These are phyloP conservation scores for Cladopsammia gracilis DNA, from an alignment of 64 coral and sea anemone genomes.

Conservation along the genomic window DNA sequence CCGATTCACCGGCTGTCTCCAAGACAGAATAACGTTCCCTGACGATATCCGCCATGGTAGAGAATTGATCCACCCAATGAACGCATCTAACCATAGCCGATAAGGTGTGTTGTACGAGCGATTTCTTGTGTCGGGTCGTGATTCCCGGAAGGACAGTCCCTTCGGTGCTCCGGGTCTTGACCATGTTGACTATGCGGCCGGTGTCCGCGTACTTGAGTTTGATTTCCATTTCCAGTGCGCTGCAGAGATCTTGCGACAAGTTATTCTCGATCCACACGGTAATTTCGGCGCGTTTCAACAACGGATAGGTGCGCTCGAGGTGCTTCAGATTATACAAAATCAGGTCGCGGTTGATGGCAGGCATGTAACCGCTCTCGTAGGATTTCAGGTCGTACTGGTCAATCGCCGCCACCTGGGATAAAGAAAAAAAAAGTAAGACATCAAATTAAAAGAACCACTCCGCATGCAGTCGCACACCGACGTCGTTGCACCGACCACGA, in stretches of 20 bases:
- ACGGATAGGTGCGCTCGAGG: not conserved
- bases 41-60: not conserved
- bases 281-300: not conserved
- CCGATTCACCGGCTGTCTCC: not conserved
- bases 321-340: not conserved
- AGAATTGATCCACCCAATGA: not conserved
- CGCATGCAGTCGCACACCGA: not conserved
- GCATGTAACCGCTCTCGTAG: not conserved
- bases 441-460: not conserved
- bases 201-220: not conserved
- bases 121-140: not conserved
- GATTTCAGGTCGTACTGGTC: not conserved
- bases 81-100: not conserved
- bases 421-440: not conserved
- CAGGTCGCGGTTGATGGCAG: not conserved
- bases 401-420: not conserved
- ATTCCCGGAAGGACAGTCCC: not conserved
- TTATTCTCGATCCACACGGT: conserved; percentile 5
- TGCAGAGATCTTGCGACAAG: not conserved
- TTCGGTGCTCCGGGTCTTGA: not conserved
- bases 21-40: not conserved
- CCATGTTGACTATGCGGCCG: not conserved
- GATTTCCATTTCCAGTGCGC: not conserved
- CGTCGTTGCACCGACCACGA: not conserved
- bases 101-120: not conserved